phyloP scores from a whole-genome alignment of 2,888 invertebrate species.

The Eristalinus sepulchralis region DNA sequence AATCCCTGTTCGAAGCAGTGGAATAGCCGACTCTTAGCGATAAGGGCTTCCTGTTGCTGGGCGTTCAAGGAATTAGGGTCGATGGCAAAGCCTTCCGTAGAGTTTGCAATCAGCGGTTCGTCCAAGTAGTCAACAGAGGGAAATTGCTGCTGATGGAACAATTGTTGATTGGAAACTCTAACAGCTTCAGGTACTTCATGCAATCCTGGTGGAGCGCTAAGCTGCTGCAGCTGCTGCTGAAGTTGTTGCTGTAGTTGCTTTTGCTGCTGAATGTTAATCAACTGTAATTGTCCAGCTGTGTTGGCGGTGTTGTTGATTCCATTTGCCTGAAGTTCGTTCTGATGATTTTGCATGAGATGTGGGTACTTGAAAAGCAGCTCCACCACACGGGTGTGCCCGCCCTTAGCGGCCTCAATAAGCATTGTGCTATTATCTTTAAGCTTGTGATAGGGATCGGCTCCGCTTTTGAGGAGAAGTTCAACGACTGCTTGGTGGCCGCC shows the following conservation, averaged over 20 bases:
- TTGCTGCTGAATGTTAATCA: slow-evolving; percentile 78
- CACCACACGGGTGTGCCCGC: slow-evolving; percentile 97
- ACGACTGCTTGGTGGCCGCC: slow-evolving; percentile 97
- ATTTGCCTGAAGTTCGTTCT: slow-evolving; percentile 79
- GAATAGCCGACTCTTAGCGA: slow-evolving; percentile 80
- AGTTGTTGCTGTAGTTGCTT: slow-evolving; percentile 81
- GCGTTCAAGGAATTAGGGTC: slow-evolving; percentile 79
- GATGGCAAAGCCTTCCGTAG: slow-evolving; percentile 78
- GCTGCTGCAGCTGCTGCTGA: slow-evolving; percentile 80
- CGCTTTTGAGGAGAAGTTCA: slow-evolving; percentile 93
- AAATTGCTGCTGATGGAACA: slow-evolving; percentile 80
- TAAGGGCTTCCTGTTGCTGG: slow-evolving; percentile 80
- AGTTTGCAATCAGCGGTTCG: slow-evolving; percentile 76
- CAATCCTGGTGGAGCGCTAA: slow-evolving; percentile 81
- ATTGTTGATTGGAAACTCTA: slow-evolving; percentile 82
- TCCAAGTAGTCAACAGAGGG: slow-evolving; percentile 77
- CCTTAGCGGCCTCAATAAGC: slow-evolving; percentile 99
- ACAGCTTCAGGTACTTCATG: slow-evolving; percentile 85
- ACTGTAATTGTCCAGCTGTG: slow-evolving; percentile 77
- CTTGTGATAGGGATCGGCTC: slow-evolving; percentile 97
- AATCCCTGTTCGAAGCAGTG: slow-evolving; percentile 80
- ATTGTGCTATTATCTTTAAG: slow-evolving; percentile 99
- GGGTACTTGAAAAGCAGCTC: slow-evolving; percentile 97
- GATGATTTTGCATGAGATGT: slow-evolving; percentile 86
- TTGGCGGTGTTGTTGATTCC: slow-evolving; percentile 75